Percentiles rank a stretch among this genome's conserved stretches.
Conservation (phyloP, 2,113 vertebrate species). For the Taxidea taxus region DNA sequence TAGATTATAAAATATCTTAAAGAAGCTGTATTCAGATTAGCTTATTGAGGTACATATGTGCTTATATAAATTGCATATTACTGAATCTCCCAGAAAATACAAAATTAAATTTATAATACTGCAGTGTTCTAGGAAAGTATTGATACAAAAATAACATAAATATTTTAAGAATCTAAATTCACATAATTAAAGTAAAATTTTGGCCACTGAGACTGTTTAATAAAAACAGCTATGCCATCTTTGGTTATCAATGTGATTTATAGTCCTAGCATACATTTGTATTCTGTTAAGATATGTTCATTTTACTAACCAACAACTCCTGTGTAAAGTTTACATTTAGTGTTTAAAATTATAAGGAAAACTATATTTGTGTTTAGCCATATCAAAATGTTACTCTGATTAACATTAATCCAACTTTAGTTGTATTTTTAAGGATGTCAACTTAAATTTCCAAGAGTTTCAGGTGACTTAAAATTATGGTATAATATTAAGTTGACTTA, state of each 20-base stretch:
- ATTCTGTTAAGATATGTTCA: background rate
- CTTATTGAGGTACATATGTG: background rate
- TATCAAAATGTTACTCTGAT: background rate
- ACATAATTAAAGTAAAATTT: background rate
- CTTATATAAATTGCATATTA: background rate
- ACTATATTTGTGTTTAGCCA: background rate
- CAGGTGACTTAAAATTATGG: background rate
- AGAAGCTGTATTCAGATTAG: background rate
- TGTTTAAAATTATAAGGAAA: background rate
- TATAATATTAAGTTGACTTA: background rate
- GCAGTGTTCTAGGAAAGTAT: background rate
- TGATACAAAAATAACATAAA: background rate
- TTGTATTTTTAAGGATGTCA: background rate
- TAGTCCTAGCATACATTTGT: background rate
- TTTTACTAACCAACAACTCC: background rate
- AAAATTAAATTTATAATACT: background rate
- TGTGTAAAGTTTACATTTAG: background rate
- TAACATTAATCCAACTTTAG: background rate
- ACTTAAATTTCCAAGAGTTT: background rate
- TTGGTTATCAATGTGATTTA: background rate
- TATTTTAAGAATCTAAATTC: background rate
- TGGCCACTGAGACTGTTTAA: background rate
- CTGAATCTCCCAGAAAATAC: background rate
- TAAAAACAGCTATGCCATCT: background rate
- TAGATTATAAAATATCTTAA: background rate